Base-by-base conservation (phyloP, 2,113 vertebrate genomes). In the Pan troglodytes region DNA sequence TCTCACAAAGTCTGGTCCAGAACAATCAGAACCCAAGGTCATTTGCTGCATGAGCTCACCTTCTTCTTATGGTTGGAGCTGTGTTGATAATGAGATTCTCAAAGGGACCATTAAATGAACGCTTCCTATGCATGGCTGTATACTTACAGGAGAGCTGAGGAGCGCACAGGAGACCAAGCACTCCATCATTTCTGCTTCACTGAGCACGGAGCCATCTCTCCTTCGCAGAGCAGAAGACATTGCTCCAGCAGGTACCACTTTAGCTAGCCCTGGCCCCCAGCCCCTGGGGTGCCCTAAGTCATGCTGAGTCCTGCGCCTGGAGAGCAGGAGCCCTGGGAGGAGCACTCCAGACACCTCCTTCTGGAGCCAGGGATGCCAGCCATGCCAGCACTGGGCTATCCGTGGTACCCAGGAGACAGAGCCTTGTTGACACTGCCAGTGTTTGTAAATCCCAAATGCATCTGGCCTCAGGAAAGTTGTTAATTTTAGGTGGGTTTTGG, bases 31-130 rank as follows among this genome's bases (percentile, higher is more conserved):
- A 98, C 98, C 99, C 99, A 99, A 99, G 99, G 98, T 99, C 98
- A 99, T 99, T 99, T 99, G 99, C 99, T 99, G 98, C 98, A 99
- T 99, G 99, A 99, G 99, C 99, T 99, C 98, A 99, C 99, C 99
- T 99, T 98, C 98, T 98, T 95, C 98, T 98, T 98, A 73, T 83
- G 93, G 98, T 98, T 98, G 98, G 98, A 99, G 99, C 98, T 96
- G 98, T 96, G 97, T 98, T 99, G 98, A 98, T 98, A 99, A 98
- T 98, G 98, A 99, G 99, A 98, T 98, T 98, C 99, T 99, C 99
- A 98, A 99, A 99, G 98, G 99, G 99, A 99, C 99, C 98, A 97
- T 98, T 98, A 99, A 99, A 99, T 99, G 99, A 99, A 99, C 98
- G 99, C 99, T 99, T 99, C 98, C 99, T 99, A 98, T 98, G 98